Percentiles rank a stretch among this genome's conserved stretches.
Conservation (phyloP, 2,797 vertebrate species). For the Clarias fuscus region DNA sequence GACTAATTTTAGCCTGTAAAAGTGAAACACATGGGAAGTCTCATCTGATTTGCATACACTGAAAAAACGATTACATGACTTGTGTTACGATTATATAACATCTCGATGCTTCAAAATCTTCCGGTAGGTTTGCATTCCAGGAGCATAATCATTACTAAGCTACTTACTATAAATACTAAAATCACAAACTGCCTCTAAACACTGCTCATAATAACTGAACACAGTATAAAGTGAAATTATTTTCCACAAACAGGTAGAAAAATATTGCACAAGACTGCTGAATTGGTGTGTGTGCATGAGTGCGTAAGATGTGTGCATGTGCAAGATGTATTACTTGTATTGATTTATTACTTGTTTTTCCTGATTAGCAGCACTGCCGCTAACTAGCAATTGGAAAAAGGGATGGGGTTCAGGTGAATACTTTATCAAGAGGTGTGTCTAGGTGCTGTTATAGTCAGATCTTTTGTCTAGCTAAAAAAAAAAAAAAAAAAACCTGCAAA, state of each 20-base stretch:
- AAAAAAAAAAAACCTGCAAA: background rate
- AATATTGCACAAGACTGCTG: background rate
- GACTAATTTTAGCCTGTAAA: conserved; percentile 28
- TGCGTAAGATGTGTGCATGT: background rate
- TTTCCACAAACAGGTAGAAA: background rate
- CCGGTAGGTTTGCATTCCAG: conserved; percentile 74
- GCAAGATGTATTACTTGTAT: background rate
- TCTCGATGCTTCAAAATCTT: background rate
- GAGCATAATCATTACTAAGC: background rate
- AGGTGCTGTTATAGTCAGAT: background rate
- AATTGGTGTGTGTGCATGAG: background rate
- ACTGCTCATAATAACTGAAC: background rate
- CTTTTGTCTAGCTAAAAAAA: background rate
- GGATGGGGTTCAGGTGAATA: background rate
- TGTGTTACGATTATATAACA: conserved; percentile 20
- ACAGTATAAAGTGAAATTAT: background rate
- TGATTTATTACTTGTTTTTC: background rate
- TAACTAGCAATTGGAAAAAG: background rate
- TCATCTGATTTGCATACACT: conserved; percentile 7
- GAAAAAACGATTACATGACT: conserved; percentile 1
- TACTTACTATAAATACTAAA: conserved; percentile 4
- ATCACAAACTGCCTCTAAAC: background rate
- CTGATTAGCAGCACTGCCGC: background rate
- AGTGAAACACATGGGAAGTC: conserved; percentile 17
- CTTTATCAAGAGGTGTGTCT: too few relatives aligned